Evolutionary conservation across 2,888 invertebrate species (phyloP).

Genomic region (Merodon equestris): DNA sequence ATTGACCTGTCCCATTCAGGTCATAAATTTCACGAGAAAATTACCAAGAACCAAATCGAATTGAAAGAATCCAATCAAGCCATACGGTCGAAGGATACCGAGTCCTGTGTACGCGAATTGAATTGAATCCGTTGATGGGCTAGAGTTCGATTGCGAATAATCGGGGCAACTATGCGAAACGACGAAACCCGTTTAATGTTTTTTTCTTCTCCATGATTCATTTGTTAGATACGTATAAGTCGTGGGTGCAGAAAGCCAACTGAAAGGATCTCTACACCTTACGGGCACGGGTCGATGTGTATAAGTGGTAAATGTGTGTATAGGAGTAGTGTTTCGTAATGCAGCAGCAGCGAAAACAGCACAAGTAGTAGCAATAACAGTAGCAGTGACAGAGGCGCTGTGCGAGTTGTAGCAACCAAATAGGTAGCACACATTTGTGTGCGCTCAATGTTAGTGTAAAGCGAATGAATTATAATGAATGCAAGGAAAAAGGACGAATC

Average conservation of each 20-base stretch:
- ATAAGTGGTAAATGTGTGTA: slow-evolving; percentile 25
- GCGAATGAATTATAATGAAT: slow-evolving; percentile 45
- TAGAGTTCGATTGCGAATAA: not conserved
- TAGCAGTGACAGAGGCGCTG: no score
- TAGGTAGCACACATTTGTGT: no score
- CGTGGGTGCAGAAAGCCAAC: slow-evolving; percentile 59
- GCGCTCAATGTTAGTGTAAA: no score
- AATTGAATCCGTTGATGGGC: not conserved
- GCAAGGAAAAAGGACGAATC: slow-evolving; percentile 47
- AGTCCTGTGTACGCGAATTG: no score
- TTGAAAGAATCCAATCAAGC: not conserved
- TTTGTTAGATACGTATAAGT: slow-evolving; percentile 56
- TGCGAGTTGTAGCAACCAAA: no score
- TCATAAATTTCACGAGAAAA: slow-evolving; percentile 68
- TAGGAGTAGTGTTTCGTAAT: slow-evolving; percentile 55
- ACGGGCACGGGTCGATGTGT: not conserved
- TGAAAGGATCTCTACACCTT: slow-evolving; percentile 36
- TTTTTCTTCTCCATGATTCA: slow-evolving; percentile 54
- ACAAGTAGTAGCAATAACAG: not conserved
- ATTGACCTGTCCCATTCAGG: slow-evolving; percentile 76
- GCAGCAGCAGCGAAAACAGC: slow-evolving; percentile 9
- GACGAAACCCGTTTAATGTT: not conserved
- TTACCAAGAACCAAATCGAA: not conserved
- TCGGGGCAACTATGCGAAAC: not conserved
- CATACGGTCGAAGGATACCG: not conserved